Percentiles rank a stretch among this genome's conserved stretches.
phyloP scores from a whole-genome alignment of 2,113 vertebrate species.

The Muntiacus muntjak region DNA sequence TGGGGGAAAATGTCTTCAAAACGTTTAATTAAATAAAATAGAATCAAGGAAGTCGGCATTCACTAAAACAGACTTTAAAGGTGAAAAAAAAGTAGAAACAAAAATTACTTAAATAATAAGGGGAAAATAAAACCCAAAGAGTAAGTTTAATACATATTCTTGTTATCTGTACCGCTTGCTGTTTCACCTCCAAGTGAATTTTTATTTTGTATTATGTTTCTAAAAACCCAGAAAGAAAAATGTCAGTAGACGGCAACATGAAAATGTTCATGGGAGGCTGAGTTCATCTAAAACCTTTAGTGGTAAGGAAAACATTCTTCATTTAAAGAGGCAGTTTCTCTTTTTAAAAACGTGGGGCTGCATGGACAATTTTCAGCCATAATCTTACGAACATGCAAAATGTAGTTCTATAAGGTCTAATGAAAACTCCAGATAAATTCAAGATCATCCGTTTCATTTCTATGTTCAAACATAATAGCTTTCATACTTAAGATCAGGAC shows the following conservation, averaged over 20 bases:
- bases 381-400: slow-evolving; percentile 34
- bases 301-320: slow-evolving; percentile 31
- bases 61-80: slow-evolving; percentile 32
- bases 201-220: slow-evolving; percentile 69
- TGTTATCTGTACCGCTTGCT: slow-evolving; percentile 49
- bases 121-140: slow-evolving; percentile 38
- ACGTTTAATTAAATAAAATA: slow-evolving; percentile 67
- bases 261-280: slow-evolving; percentile 32
- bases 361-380: slow-evolving; percentile 46
- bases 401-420: slow-evolving; percentile 48
- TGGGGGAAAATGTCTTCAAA: slow-evolving; percentile 38
- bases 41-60: slow-evolving; percentile 56
- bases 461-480: background rate
- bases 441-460: slow-evolving; percentile 9
- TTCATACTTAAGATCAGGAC: background rate
- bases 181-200: slow-evolving; percentile 53
- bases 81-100: background rate
- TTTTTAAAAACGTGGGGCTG: background rate
- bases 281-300: slow-evolving; percentile 53
- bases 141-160: slow-evolving; percentile 61
- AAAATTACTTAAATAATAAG: slow-evolving; percentile 47
- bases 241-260: slow-evolving; percentile 47
- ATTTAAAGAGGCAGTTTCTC: slow-evolving; percentile 46
- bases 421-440: slow-evolving; percentile 28
- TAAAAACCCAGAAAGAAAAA: slow-evolving; percentile 68